Evolutionary conservation across 2,797 vertebrate genomes (phyloP).

Genomic region (Rhadinocentrus ornatus): DNA sequence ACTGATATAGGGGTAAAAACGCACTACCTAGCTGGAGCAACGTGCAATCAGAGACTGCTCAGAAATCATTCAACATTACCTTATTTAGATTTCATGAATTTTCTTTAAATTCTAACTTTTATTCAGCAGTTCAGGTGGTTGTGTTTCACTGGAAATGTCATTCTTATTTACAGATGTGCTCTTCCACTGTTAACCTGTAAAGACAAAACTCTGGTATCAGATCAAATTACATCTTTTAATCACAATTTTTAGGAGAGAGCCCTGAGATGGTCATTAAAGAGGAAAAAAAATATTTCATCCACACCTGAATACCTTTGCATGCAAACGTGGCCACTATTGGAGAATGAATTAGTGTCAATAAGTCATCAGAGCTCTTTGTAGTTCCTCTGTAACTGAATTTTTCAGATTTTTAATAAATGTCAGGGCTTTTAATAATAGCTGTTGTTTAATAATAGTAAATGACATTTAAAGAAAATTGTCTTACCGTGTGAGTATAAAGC

Average conservation of each 20-base stretch:
- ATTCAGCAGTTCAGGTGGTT: too few species aligned
- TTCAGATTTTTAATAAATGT: not conserved
- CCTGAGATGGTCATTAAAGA: too few species aligned
- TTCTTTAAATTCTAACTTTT: too few species aligned
- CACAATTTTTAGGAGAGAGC: too few species aligned
- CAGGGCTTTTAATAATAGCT: not conserved
- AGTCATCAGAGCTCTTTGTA: not conserved
- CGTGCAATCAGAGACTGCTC: not conserved
- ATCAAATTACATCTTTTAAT: too few species aligned
- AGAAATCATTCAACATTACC: not conserved
- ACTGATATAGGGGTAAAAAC: not conserved
- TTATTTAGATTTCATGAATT: not conserved
- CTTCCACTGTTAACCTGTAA: too few species aligned
- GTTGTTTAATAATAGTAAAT: not conserved
- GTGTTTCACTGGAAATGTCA: too few species aligned
- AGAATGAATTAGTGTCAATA: not conserved
- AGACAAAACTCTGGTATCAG: too few species aligned
- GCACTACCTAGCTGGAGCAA: constrained; percentile 5
- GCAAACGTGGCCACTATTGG: not conserved
- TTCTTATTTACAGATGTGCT: too few species aligned
- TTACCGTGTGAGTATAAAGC: too few species aligned
- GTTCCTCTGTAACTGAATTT: not conserved
- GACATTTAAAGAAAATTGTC: not conserved
- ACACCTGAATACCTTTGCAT: not conserved
- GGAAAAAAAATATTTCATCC: too few species aligned